A percentile compares a stretch with the other conserved stretches of the same genome.
Conservation (phyloP, 2,888 invertebrate genomes). For the Eupithecia insigniata region DNA sequence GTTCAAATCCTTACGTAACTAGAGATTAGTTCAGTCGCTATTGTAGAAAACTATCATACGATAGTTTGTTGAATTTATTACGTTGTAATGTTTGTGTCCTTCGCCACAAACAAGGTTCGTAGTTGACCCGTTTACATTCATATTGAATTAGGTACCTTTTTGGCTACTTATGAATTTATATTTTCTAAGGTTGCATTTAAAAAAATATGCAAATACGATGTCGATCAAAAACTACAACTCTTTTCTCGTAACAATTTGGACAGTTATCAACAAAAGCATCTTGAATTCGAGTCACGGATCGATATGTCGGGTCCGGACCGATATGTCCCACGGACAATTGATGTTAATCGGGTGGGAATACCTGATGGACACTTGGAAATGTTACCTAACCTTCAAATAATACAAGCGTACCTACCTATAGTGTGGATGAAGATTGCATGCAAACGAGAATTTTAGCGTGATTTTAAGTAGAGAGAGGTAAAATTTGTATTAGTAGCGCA, state of each 20-base stretch:
- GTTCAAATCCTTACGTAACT: too few relatives aligned
- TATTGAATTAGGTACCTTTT: not conserved
- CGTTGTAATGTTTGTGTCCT: not conserved
- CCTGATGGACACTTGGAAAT: not conserved
- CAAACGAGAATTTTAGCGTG: not conserved
- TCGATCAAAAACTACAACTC: not conserved
- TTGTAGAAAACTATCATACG: not conserved
- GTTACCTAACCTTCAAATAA: not conserved
- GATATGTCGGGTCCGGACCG: conserved; percentile 1
- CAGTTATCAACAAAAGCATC: not conserved
- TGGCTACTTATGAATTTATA: not conserved
- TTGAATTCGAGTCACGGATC: not conserved
- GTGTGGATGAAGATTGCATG: not conserved
- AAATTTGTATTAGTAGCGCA: not conserved
- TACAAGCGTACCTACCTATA: not conserved
- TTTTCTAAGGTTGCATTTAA: not conserved
- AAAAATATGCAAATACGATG: not conserved
- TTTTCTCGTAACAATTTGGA: conserved; percentile 1
- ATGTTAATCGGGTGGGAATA: conserved; percentile 3
- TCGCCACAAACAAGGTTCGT: not conserved
- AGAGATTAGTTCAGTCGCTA: too few relatives aligned
- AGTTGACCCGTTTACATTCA: too few relatives aligned
- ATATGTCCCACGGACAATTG: not conserved
- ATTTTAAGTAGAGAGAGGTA: not conserved
- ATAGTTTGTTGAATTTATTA: not conserved